Conservation (phyloP, 1,140 invertebrate species). For the Macrobrachium nipponense region DNA sequence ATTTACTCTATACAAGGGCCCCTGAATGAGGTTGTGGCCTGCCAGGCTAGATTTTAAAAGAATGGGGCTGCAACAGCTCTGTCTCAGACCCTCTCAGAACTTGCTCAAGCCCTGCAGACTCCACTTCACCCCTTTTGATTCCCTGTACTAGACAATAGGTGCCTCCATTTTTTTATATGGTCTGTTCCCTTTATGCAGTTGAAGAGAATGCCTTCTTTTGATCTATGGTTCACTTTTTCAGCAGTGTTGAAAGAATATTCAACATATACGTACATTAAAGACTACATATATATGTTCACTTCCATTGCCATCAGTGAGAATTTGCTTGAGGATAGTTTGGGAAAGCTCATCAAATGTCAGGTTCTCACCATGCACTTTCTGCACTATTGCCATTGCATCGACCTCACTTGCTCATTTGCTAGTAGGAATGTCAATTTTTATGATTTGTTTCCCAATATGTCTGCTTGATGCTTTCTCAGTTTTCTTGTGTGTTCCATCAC, state of each 20-base stretch:
- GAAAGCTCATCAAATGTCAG: conserved; percentile 37
- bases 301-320: not conserved
- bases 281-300: conserved; percentile 9
- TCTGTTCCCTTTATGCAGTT: conserved; percentile 14
- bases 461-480: conserved; percentile 41
- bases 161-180: conserved; percentile 25
- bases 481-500: conserved; percentile 45
- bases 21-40: no score
- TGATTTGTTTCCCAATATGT: conserved; percentile 33
- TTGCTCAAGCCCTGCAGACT: no score
- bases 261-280: conserved; percentile 29
- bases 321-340: conserved; percentile 20
- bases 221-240: conserved; percentile 25
- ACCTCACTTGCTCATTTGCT: conserved; percentile 17
- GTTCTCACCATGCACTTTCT: conserved; percentile 33
- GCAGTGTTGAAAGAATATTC: conserved; percentile 30
- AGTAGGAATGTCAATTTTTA: conserved; percentile 17
- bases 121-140: no score
- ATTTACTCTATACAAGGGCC: no score
- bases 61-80: no score
- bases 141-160: conserved; percentile 16
- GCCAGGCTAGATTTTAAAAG: no score
- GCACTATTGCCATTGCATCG: conserved; percentile 25
- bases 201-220: conserved; percentile 28
- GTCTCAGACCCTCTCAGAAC: no score